Percentiles rank a stretch among this genome's conserved stretches.
Conservation (phyloP, 1,140 invertebrate genomes). For the Eriosoma lanigerum region DNA sequence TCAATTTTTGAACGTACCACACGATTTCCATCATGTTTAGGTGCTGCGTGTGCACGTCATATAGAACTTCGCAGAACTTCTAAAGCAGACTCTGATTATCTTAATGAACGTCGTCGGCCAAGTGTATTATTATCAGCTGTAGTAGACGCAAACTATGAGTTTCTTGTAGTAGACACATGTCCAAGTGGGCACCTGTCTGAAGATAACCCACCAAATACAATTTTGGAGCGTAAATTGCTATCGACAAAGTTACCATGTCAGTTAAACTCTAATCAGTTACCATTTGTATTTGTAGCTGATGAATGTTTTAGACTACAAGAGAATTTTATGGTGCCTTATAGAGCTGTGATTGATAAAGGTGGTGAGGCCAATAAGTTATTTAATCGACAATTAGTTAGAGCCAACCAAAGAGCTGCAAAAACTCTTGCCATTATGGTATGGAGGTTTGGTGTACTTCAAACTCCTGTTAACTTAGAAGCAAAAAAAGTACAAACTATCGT, state of each 20-base stretch:
- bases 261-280: conserved; percentile 22
- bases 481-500: conserved; percentile 52
- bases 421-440: conserved; percentile 58
- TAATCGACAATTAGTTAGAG: conserved; percentile 59
- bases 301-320: conserved; percentile 44
- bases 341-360: conserved; percentile 28
- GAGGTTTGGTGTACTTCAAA: conserved; percentile 53
- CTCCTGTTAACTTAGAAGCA: conserved; percentile 53
- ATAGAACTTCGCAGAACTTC: conserved; percentile 55
- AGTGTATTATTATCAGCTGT: conserved; percentile 59
- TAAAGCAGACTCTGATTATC: conserved; percentile 57
- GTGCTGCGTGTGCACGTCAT: conserved; percentile 57
- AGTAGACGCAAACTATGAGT: conserved; percentile 58
- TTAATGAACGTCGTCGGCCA: conserved; percentile 59
- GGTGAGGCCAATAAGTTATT: conserved; percentile 54
- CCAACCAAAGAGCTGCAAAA: conserved; percentile 58
- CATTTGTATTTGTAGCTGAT: conserved; percentile 47
- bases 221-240: conserved; percentile 48
- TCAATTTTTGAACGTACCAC: conserved; percentile 56
- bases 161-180: conserved; percentile 47
- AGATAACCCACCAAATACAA: conserved; percentile 54
- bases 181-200: conserved; percentile 56
- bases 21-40: conserved; percentile 60
- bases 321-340: conserved; percentile 49
- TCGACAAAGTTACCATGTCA: conserved; percentile 22